Conservation (phyloP, 2,797 vertebrate genomes). For the Myioborus melanocephalus region DNA sequence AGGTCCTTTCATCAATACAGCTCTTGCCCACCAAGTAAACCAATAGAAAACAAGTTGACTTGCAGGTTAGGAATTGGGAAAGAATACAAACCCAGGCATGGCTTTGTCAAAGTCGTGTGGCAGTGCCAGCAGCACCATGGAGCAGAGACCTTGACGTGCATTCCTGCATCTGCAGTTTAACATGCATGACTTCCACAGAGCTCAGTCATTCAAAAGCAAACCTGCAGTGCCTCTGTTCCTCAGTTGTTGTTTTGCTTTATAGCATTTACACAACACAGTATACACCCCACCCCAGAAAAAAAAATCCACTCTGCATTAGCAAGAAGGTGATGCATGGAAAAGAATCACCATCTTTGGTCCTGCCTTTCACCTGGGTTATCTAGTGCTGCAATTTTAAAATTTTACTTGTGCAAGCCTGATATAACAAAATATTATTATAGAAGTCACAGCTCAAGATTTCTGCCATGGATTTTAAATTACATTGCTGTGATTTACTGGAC, state of each 20-base stretch:
- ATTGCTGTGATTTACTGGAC: neutral
- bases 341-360: neutral
- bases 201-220: conserved; percentile 36
- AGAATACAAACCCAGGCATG: neutral
- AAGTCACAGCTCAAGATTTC: neutral
- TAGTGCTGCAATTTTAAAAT: neutral
- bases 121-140: neutral
- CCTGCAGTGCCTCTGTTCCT: neutral
- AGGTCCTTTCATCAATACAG: neutral
- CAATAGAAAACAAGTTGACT: neutral
- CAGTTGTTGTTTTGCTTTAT: neutral
- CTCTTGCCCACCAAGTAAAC: neutral
- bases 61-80: neutral
- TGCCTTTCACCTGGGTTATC: neutral
- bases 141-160: neutral
- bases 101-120: neutral
- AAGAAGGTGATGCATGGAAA: neutral
- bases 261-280: neutral
- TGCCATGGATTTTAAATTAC: neutral
- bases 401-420: neutral
- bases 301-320: neutral
- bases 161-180: neutral
- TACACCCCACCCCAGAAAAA: neutral
- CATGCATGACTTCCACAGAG: conserved; percentile 13
- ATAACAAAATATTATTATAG: neutral